Evolutionary conservation across 2,888 invertebrate species (phyloP).

Genomic region (Osedax frankpressi): DNA sequence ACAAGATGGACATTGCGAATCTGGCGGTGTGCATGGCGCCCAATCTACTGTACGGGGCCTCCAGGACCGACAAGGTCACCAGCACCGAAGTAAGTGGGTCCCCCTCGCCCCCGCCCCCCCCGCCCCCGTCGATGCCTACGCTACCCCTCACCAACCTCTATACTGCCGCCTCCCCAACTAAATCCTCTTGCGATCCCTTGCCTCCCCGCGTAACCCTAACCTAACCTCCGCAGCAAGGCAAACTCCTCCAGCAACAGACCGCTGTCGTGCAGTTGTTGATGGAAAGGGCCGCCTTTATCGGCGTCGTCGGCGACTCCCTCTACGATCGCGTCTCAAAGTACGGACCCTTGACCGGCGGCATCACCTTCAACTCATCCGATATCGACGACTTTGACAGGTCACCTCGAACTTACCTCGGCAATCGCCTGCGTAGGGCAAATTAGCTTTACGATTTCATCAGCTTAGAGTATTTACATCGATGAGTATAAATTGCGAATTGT

Average conservation of each 20-base stretch:
- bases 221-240: conserved; percentile 1
- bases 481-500: too few species aligned
- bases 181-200: neutral
- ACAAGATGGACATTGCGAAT: conserved; percentile 72
- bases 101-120: too few species aligned
- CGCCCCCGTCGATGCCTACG: too few species aligned
- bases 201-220: conserved; percentile 2
- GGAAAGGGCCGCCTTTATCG: conserved; percentile 62
- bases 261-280: conserved; percentile 57
- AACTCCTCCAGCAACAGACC: conserved; percentile 36
- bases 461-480: too few species aligned
- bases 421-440: too few species aligned
- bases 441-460: too few species aligned
- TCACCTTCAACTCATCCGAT: neutral
- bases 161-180: neutral
- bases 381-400: neutral
- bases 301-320: conserved; percentile 57
- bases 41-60: conserved; percentile 62
- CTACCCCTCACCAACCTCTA: too few species aligned
- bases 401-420: too few species aligned
- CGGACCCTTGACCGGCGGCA: neutral
- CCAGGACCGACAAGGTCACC: conserved; percentile 31
- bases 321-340: conserved; percentile 43
- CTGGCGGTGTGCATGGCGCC: conserved; percentile 73
- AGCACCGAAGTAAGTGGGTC: conserved; percentile 19